These are phyloP conservation scores for Cirrhinus mrigala DNA, from an alignment of 2,797 vertebrate genomes.

Conservation along the genomic window DNA sequence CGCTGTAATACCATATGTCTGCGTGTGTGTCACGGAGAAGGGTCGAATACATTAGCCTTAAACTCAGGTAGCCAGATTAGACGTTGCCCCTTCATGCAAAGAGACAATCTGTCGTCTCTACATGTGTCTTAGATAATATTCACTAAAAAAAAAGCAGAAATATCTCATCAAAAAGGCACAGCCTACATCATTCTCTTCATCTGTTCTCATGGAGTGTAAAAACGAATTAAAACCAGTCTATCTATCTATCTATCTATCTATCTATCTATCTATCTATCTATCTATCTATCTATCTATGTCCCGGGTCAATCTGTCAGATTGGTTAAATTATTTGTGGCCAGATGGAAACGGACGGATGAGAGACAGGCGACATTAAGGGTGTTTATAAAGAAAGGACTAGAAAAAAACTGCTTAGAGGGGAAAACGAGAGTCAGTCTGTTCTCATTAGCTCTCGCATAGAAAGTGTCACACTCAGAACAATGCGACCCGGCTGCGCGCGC, in stretches of 20 bases:
- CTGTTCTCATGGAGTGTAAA: too few relatives aligned
- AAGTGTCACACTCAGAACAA: conserved; percentile 60
- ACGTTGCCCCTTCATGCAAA: conserved; percentile 44
- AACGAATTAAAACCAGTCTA: neutral
- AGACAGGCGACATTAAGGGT: conserved; percentile 42
- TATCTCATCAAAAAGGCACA: too few relatives aligned
- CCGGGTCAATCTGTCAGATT: conserved; percentile 48
- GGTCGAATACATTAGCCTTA: conserved; percentile 60
- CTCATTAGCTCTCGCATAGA: conserved; percentile 64
- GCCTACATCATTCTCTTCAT: too few relatives aligned
- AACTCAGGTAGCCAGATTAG: conserved; percentile 54
- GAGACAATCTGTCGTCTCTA: conserved; percentile 48
- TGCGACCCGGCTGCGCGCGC: conserved; percentile 55
- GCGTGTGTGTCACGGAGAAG: conserved; percentile 50
- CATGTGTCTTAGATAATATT: conserved; percentile 31
- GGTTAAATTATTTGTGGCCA: conserved; percentile 60
- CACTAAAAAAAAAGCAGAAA: neutral
- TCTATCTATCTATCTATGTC: conserved; percentile 64
- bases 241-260: conserved; percentile 17
- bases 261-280: conserved; percentile 36
- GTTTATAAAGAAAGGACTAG: conserved; percentile 48
- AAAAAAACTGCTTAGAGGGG: conserved; percentile 38
- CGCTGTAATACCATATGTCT: conserved; percentile 62
- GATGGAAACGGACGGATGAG: conserved; percentile 60
- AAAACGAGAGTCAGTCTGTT: conserved; percentile 62